Percentiles rank a stretch among this genome's conserved stretches.
phyloP scores from a whole-genome alignment of 23 tunicate genomes.

The Styela clava region DNA sequence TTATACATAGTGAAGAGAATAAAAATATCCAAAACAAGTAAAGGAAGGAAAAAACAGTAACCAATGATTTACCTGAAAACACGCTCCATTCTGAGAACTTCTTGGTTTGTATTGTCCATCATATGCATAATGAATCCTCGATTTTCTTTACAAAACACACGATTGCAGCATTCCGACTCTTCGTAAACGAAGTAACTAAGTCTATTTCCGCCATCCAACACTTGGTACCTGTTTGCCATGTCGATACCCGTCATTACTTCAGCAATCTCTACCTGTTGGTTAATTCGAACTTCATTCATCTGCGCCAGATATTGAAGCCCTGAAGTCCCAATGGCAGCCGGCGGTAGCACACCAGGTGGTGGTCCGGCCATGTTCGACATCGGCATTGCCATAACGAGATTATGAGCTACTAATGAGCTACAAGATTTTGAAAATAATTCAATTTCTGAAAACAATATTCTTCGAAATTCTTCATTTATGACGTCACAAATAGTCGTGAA shows the following conservation, averaged over 20 bases:
- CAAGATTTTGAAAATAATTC: no score
- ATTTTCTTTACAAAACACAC: constrained; percentile 5
- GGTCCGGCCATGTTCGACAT: background rate
- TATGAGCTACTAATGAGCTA: no score
- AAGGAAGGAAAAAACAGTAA: no score
- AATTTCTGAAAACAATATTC: no score
- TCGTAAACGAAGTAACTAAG: background rate
- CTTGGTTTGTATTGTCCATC: background rate
- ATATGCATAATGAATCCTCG: constrained; percentile 14
- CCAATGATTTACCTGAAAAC: constrained; percentile 11
- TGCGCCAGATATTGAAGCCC: background rate
- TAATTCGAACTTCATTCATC: background rate
- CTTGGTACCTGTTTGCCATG: background rate
- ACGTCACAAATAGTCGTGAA: no score
- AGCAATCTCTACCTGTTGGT: constrained; percentile 6
- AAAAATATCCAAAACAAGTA: no score
- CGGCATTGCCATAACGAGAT: background rate
- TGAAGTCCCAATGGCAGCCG: background rate
- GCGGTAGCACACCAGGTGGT: background rate
- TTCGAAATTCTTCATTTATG: no score
- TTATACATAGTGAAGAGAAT: no score
- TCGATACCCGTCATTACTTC: constrained; percentile 13
- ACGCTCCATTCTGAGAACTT: constrained; percentile 2
- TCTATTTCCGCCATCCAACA: background rate
- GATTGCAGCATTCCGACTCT: constrained; percentile 8